Percentiles rank a stretch among this genome's conserved stretches.
These are phyloP conservation scores for Xanthorhoe spadicearia DNA, from an alignment of 2,888 invertebrate species.

Conservation along the genomic window DNA sequence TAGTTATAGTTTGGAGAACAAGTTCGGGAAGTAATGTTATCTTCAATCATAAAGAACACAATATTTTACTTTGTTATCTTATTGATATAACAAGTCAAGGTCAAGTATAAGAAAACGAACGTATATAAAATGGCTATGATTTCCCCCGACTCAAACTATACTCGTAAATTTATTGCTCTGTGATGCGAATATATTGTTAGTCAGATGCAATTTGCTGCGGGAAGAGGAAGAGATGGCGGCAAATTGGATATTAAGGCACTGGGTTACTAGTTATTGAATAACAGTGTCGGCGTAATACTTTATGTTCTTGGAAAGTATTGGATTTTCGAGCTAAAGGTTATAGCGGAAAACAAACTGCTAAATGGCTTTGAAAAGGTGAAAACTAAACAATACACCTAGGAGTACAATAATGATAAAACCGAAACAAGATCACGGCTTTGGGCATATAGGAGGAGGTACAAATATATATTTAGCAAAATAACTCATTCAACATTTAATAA, in stretches of 20 bases:
- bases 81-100: background rate
- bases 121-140: constrained; percentile 4
- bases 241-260: constrained; percentile 12
- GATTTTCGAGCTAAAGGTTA: background rate
- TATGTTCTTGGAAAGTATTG: background rate
- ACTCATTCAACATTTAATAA: no score
- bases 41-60: no score
- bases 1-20: no score
- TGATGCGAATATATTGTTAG: constrained; percentile 3
- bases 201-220: constrained; percentile 9
- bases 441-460: no score
- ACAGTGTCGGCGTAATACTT: background rate
- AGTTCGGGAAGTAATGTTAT: no score
- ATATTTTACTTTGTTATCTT: no score
- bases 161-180: background rate
- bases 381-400: no score
- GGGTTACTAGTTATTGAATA: constrained; percentile 3
- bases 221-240: background rate
- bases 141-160: background rate
- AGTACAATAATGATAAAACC: no score
- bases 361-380: background rate
- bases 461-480: no score
- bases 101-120: background rate
- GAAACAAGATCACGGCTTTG: no score
- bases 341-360: background rate